Evolutionary conservation across 2,888 invertebrate genomes (phyloP).

Genomic region (Nomada lathburiana): DNA sequence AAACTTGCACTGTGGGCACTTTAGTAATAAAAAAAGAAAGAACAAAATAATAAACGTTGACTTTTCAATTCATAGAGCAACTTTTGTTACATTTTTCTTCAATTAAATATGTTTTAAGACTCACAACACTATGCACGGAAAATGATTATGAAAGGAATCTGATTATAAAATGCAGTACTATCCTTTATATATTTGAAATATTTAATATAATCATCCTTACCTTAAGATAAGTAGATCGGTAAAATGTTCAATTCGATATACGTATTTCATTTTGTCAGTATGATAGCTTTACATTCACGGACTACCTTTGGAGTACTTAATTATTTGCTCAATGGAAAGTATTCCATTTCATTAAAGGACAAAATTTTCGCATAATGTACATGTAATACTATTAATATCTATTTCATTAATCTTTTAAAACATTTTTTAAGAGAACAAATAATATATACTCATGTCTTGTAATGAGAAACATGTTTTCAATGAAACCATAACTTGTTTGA

Average conservation of each 20-base stretch:
- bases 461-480: not conserved
- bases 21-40: conserved; percentile 10
- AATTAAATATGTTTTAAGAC: conserved; percentile 4
- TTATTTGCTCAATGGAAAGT: not conserved
- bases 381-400: not conserved
- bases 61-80: not conserved
- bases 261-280: not conserved
- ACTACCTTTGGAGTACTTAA: conserved; percentile 45
- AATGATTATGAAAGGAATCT: not conserved
- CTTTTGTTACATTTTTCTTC: not conserved
- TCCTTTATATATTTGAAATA: not conserved
- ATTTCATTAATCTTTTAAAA: not conserved
- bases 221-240: not conserved
- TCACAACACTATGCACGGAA: conserved; percentile 9
- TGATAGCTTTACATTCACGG: conserved; percentile 19
- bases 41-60: conserved; percentile 33
- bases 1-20: conserved; percentile 14
- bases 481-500: not conserved
- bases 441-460: not conserved
- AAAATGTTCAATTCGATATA: conserved; percentile 7
- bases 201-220: not conserved
- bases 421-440: not conserved
- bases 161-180: conserved; percentile 7
- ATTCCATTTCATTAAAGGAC: not conserved
- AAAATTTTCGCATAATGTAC: not conserved